Evolutionary conservation across 2,888 invertebrate genomes (phyloP).

Genomic region (Automeris io): DNA sequence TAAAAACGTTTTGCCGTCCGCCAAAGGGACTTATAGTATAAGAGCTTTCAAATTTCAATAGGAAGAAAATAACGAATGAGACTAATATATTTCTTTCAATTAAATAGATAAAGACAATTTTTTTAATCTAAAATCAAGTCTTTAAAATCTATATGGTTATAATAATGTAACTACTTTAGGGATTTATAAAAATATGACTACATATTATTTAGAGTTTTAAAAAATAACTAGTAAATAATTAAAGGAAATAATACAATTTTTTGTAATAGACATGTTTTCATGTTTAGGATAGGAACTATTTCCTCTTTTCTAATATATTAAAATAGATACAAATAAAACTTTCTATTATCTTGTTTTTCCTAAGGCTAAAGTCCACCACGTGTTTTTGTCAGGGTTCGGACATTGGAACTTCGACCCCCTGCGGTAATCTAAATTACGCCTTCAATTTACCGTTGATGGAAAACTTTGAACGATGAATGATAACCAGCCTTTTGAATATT

Average conservation of each 20-base stretch:
- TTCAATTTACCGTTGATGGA: constrained; percentile 34
- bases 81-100: constrained; percentile 47
- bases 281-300: no score
- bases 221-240: no score
- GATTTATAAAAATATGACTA: no score
- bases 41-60: constrained; percentile 69
- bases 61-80: constrained; percentile 52
- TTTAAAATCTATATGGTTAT: no score
- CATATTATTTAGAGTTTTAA: no score
- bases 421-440: constrained; percentile 52
- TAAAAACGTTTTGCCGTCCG: constrained; percentile 38
- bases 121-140: no score
- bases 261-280: no score
- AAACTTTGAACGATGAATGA: constrained; percentile 19
- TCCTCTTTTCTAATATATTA: constrained; percentile 14
- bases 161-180: no score
- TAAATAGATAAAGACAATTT: no score
- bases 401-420: constrained; percentile 46
- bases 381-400: constrained; percentile 44
- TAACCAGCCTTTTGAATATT: constrained; percentile 10
- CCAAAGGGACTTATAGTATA: constrained; percentile 48
- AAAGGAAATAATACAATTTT: no score
- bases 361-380: constrained; percentile 35
- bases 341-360: constrained; percentile 30
- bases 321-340: constrained; percentile 33